phyloP scores from a whole-genome alignment of 2,888 invertebrate species.

The Drosophila gaucha region DNA sequence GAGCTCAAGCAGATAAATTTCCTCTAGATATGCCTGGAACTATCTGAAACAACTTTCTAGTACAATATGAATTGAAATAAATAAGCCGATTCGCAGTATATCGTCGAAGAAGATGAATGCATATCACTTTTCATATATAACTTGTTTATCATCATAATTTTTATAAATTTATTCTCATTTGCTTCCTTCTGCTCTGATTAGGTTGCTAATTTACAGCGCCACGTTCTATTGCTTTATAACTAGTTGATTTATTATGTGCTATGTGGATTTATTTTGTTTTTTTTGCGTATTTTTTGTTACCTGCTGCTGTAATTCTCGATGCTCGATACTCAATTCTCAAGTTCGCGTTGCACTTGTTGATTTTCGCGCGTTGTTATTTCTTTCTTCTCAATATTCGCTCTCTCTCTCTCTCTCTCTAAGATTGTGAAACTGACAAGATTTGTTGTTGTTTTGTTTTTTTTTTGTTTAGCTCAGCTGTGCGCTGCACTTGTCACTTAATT shows the following conservation, averaged over 20 bases:
- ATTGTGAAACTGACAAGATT: background rate
- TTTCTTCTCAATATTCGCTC: background rate
- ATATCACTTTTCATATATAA: too few relatives aligned
- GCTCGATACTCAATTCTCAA: constrained; percentile 23
- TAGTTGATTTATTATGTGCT: constrained; percentile 7
- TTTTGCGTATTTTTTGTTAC: constrained; percentile 11
- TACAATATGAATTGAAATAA: too few relatives aligned
- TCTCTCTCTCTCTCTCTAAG: background rate
- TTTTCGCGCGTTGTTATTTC: constrained; percentile 7
- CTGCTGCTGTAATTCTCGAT: constrained; percentile 8
- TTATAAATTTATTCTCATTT: background rate
- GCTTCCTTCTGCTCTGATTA: constrained; percentile 3
- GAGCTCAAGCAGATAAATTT: too few relatives aligned
- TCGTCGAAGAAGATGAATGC: too few relatives aligned
- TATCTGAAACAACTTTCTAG: too few relatives aligned
- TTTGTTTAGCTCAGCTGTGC: background rate
- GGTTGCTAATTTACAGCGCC: background rate
- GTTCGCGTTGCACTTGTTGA: constrained; percentile 30
- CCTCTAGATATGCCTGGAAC: too few relatives aligned
- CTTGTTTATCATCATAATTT: too few relatives aligned
- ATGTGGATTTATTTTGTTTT: background rate
- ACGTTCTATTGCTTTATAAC: constrained; percentile 4
- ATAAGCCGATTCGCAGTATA: too few relatives aligned
- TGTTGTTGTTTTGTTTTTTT: background rate
- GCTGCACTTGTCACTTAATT: constrained; percentile 28